phyloP scores from a whole-genome alignment of 2,888 invertebrate genomes.

The Drosophila austrosaltans region DNA sequence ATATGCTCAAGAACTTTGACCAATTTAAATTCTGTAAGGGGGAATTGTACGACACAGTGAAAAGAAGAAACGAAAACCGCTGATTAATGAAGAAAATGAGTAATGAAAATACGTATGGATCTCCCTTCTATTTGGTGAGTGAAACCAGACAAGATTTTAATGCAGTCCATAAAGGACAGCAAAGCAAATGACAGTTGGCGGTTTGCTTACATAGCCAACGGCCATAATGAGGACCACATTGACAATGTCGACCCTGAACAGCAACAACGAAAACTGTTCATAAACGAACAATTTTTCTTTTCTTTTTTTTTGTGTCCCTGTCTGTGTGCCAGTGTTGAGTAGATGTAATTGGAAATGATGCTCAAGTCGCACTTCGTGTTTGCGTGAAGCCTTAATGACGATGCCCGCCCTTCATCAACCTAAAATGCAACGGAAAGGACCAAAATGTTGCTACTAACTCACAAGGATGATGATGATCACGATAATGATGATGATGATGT shows the following conservation, averaged over 20 bases:
- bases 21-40: not conserved
- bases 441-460: conserved; percentile 14
- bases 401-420: conserved; percentile 18
- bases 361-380: conserved; percentile 62
- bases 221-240: conserved; percentile 55
- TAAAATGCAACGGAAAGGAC: conserved; percentile 35
- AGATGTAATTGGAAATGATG: conserved; percentile 72
- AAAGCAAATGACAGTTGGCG: conserved; percentile 57
- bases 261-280: conserved; percentile 55
- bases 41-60: not conserved
- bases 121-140: conserved; percentile 21
- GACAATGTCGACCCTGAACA: conserved; percentile 52
- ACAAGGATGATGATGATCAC: conserved; percentile 19
- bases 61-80: not conserved
- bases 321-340: conserved; percentile 19
- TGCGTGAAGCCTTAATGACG: conserved; percentile 59
- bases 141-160: conserved; percentile 46
- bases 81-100: conserved; percentile 6
- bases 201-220: conserved; percentile 37
- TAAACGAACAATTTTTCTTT: conserved; percentile 52
- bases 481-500: conserved; percentile 44
- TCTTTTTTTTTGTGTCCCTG: not conserved
- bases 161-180: conserved; percentile 54
- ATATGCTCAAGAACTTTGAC: not conserved
- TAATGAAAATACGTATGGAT: conserved; percentile 1